Conservation (phyloP, 2,797 vertebrate genomes). For the Melanotaenia nigrans region DNA sequence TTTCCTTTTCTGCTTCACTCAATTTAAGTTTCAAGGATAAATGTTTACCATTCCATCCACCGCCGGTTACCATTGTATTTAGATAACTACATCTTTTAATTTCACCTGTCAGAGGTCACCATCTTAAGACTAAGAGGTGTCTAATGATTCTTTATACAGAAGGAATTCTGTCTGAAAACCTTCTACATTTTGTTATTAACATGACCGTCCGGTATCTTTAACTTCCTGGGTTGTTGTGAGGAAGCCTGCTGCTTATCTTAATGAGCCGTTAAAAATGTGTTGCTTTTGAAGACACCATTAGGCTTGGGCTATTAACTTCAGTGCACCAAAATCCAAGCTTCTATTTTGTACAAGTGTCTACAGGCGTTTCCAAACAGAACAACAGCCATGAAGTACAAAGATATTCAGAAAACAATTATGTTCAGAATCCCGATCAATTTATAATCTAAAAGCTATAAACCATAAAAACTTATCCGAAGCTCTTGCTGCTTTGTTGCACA, state of each 20-base stretch:
- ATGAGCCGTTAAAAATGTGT: constrained; percentile 46
- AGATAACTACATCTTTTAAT: too few species aligned
- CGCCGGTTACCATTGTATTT: too few species aligned
- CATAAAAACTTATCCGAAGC: not conserved
- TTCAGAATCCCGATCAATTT: not conserved
- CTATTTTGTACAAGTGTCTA: constrained; percentile 10
- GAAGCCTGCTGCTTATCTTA: constrained; percentile 48
- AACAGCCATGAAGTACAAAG: not conserved
- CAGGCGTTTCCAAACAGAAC: not conserved
- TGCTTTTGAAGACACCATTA: constrained; percentile 30
- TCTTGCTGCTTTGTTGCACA: not conserved
- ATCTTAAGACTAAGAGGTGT: too few species aligned
- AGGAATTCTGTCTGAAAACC: too few species aligned
- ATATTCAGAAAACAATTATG: not conserved
- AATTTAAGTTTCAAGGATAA: too few species aligned
- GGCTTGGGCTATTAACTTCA: constrained; percentile 38
- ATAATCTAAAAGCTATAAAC: not conserved
- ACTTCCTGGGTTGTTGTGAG: constrained; percentile 16
- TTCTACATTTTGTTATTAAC: too few species aligned
- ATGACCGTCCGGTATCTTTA: not conserved
- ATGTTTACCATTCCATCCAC: too few species aligned
- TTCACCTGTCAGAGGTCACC: too few species aligned
- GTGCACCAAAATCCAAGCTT: constrained; percentile 22
- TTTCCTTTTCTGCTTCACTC: too few species aligned
- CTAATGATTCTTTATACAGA: too few species aligned